Percentiles rank a stretch among this genome's conserved stretches.
phyloP scores from a whole-genome alignment of 2,113 vertebrate genomes.

The Salvelinus namaycush region DNA sequence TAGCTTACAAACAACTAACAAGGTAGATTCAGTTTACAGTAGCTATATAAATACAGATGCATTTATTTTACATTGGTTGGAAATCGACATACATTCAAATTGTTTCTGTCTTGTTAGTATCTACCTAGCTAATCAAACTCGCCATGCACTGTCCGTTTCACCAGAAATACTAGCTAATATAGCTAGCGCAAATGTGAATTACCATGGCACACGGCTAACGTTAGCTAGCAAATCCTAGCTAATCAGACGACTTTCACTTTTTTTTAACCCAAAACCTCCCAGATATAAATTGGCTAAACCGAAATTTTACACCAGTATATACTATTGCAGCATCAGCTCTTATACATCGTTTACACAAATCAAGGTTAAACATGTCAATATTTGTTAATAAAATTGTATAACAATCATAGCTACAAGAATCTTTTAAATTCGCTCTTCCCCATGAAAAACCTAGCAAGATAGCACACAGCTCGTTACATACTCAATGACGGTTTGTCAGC shows the following conservation, averaged over 20 bases:
- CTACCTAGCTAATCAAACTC: neutral
- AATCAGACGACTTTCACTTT: constrained; percentile 61
- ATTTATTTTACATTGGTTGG: neutral
- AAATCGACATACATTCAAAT: neutral
- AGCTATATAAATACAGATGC: neutral
- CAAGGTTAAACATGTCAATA: constrained; percentile 6
- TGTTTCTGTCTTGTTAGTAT: too few relatives aligned
- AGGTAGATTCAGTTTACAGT: constrained; percentile 11
- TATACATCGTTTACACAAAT: constrained; percentile 12
- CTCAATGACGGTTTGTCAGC: constrained; percentile 45
- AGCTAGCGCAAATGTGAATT: neutral
- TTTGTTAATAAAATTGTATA: constrained; percentile 14
- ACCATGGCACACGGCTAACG: constrained; percentile 2
- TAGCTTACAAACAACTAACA: constrained; percentile 50
- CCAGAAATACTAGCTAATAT: neutral
- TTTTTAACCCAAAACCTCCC: constrained; percentile 55
- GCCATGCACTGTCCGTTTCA: neutral
- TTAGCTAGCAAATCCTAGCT: constrained; percentile 15
- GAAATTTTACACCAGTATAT: constrained; percentile 24
- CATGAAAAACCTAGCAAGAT: constrained; percentile 43
- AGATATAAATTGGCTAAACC: constrained; percentile 43
- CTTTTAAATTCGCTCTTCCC: constrained; percentile 31
- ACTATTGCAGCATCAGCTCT: neutral
- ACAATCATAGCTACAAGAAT: constrained; percentile 8
- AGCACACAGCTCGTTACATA: constrained; percentile 27